Evolutionary conservation across 1,140 invertebrate species (phyloP), one percentile per base, ranked within the genome.

Genomic region (Atopsyche davidsoni): DNA sequence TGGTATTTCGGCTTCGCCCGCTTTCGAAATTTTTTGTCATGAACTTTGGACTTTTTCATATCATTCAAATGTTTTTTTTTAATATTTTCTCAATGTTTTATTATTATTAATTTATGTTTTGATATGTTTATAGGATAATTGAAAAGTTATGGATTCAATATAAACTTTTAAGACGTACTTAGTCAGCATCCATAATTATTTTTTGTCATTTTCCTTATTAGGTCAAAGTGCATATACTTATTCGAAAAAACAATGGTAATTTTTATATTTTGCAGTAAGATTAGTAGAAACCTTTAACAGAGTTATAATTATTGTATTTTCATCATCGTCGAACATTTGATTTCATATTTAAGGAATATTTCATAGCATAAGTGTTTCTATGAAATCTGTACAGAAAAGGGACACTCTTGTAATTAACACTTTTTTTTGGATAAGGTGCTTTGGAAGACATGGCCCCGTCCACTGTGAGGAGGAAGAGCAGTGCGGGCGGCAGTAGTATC

Each of bases 381-480:
- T n/a, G n/a, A 28, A n/a, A 28, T 28, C n/a, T 28, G 6, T 28
- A 7, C 6, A 7, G 24, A 28, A 28, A 28, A n/a, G n/a, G n/a
- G 24, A 7, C 6, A 28, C n/a, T 7, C 24, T 28, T 28, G 24
- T 28, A 6, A 28, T 28, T 28, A 28, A 28, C n/a, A 6, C 17
- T 23, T 13, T 11, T 42, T 9, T 4, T 44, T 25, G 6, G 6
- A 6, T 10, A 59, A 79, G 78, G 77, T 71, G 76, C 78, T 24
- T 64, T 79, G 23, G 66, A 76, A 63, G 78, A 79, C 46, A 79
- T 79, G 68, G 66, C 39, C 11, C 25, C 34, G 62, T 4, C 70
- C 69, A 54, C 69, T 63, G 32, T 58, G 62, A 1, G 34, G 55
- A 16, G 25, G 45, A 38, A 59, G 60, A 22, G 59, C 60, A 32